phyloP scores from a whole-genome alignment of 2,797 vertebrate species.

The Sebastes cheni region DNA sequence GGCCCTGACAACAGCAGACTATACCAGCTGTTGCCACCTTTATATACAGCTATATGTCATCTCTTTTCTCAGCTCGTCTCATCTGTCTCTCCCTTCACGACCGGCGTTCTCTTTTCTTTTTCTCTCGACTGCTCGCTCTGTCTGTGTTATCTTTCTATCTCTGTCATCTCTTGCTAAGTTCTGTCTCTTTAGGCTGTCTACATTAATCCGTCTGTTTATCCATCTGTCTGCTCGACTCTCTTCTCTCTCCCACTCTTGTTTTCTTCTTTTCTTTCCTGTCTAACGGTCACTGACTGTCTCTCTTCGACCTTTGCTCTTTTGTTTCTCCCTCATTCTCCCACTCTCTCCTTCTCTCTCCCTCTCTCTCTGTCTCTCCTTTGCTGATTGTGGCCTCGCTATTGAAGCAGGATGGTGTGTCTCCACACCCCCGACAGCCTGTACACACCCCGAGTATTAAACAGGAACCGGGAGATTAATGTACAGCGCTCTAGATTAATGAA shows the following conservation, averaged over 20 bases:
- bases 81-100: conserved; percentile 30
- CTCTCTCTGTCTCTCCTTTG: not conserved
- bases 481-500: conserved; percentile 47
- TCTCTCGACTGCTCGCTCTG: not conserved
- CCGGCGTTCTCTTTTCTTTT: not conserved
- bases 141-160: conserved; percentile 41
- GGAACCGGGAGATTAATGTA: conserved; percentile 39
- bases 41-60: conserved; percentile 64
- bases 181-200: conserved; percentile 39
- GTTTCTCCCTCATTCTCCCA: not conserved
- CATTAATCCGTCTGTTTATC: conserved; percentile 41
- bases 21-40: conserved; percentile 71
- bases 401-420: not conserved
- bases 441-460: conserved; percentile 39
- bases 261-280: not conserved
- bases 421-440: not conserved
- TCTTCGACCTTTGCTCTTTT: conserved; percentile 35
- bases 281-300: not conserved
- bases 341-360: not conserved
- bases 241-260: not conserved
- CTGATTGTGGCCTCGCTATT: not conserved
- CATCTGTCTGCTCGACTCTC: conserved; percentile 25
- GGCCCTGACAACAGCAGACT: conserved; percentile 61
- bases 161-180: conserved; percentile 43
- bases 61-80: conserved; percentile 49